Evolutionary conservation across 2,888 invertebrate species (phyloP), one percentile per base, ranked within the genome.

Genomic region (Apoda limacodes): DNA sequence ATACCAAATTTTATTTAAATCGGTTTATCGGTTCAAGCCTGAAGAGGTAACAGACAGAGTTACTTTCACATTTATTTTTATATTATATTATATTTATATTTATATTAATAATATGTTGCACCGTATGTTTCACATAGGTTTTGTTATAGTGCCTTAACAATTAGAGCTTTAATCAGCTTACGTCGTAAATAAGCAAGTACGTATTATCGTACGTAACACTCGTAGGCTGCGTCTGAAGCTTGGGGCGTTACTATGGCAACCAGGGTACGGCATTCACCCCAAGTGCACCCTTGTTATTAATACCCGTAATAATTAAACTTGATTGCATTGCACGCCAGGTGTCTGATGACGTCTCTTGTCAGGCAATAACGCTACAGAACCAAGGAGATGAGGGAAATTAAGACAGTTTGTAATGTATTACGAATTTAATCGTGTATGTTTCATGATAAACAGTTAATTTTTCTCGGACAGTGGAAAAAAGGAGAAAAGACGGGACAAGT

Each of bases 281-380:
- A 53, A 61, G 60, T 70, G 70, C 74, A 74, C 80, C 80, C 78
- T 76, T 70, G 76, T 76, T 76, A 80, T 78, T 78, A 80, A 80
- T 80, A 76, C 76, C 68, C 61, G 65, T 66, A 78, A 78, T 80
- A 76, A 80, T 78, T 78, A 78, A 78, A 74, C 75, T 72, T 78
- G 76, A 80, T 80, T 80, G 78, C 75, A 72, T 74, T 78, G 74
- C 78, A 66, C 76, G 66, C 76, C 78, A 80, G 78, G 78, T 80
- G 78, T 64, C 68, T 52, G 74, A 68, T 74, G 70, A 59, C 55
- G 55, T 57, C 68, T 66, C 59, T 68, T 63, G 68, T 66, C 69
- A 63, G 63, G 58, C 48, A 53, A 56, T 47, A 52, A 49, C 48
- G 40, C 48, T 50, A 40, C 37, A 47, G 48, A 48, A 43, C 50